These are phyloP conservation scores for Eretmodus cyanostictus DNA, from an alignment of 2,113 vertebrate species.

Conservation along the genomic window DNA sequence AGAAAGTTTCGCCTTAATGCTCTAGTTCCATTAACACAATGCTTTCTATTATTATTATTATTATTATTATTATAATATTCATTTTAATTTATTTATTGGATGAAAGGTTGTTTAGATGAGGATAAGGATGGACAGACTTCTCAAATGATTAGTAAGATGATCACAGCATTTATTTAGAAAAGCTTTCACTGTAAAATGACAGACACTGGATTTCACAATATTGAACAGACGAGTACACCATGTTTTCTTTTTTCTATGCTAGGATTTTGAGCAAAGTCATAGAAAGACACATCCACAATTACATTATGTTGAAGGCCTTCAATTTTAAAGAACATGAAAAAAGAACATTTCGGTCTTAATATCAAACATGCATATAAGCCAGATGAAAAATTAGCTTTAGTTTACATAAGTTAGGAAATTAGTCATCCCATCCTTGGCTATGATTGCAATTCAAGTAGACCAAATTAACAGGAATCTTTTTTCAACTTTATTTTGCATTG, in stretches of 20 bases:
- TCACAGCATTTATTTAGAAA: slow-evolving; percentile 63
- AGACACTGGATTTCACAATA: slow-evolving; percentile 51
- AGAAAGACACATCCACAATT: slow-evolving; percentile 46
- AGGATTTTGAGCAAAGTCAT: slow-evolving; percentile 22
- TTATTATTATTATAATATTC: neutral
- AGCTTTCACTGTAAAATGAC: slow-evolving; percentile 48
- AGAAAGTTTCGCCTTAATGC: neutral
- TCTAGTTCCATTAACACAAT: neutral
- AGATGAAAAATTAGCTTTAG: slow-evolving; percentile 7
- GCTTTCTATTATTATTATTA: neutral
- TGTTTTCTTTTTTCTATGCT: slow-evolving; percentile 22
- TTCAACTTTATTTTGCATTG: neutral
- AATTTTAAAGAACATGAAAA: neutral
- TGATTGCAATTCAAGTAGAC: neutral
- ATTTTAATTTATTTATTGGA: neutral
- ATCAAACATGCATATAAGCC: slow-evolving; percentile 57
- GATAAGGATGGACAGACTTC: neutral
- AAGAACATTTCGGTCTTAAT: neutral
- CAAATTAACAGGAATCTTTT: neutral
- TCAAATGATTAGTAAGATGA: neutral
- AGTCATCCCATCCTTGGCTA: neutral
- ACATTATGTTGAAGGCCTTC: slow-evolving; percentile 33
- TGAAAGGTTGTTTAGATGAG: neutral
- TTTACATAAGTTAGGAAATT: neutral
- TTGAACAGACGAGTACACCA: slow-evolving; percentile 29